Conservation (phyloP, 2,797 vertebrate genomes). For the Sternotherus odoratus region DNA sequence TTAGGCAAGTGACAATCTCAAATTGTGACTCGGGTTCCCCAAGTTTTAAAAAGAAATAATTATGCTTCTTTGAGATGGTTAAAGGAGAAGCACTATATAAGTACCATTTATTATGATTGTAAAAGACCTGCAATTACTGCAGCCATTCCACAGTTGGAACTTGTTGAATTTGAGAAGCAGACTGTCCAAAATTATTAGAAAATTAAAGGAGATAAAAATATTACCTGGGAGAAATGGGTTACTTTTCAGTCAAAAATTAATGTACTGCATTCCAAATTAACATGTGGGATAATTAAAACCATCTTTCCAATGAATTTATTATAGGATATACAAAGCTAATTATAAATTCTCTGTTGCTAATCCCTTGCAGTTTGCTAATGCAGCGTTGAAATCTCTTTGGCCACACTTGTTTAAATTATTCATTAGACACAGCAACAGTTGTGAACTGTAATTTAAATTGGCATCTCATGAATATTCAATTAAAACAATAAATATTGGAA, state of each 20-base stretch:
- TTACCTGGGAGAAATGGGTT: constrained; percentile 68
- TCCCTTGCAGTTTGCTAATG: constrained; percentile 88
- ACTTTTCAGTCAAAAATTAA: constrained; percentile 64
- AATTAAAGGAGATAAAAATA: neutral
- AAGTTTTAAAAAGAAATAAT: neutral
- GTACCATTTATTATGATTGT: neutral
- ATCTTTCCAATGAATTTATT: constrained; percentile 86
- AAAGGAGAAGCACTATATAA: neutral
- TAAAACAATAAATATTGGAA: constrained; percentile 87
- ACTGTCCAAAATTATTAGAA: neutral
- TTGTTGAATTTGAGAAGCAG: neutral
- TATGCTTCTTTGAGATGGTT: neutral
- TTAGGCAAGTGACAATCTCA: neutral
- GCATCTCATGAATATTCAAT: constrained; percentile 94
- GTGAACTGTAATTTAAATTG: constrained; percentile 97
- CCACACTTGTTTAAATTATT: constrained; percentile 94
- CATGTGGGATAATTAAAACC: constrained; percentile 84
- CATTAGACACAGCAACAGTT: constrained; percentile 91
- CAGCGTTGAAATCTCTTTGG: constrained; percentile 88
- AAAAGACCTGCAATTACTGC: neutral
- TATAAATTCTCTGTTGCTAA: constrained; percentile 88
- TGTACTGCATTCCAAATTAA: constrained; percentile 75
- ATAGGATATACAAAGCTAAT: constrained; percentile 84
- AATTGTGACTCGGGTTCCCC: neutral
- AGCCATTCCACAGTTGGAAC: neutral